A percentile compares a stretch with the other conserved stretches of the same genome.
Evolutionary conservation across 2,888 invertebrate genomes (phyloP).

Genomic region (Eulithis testata): DNA sequence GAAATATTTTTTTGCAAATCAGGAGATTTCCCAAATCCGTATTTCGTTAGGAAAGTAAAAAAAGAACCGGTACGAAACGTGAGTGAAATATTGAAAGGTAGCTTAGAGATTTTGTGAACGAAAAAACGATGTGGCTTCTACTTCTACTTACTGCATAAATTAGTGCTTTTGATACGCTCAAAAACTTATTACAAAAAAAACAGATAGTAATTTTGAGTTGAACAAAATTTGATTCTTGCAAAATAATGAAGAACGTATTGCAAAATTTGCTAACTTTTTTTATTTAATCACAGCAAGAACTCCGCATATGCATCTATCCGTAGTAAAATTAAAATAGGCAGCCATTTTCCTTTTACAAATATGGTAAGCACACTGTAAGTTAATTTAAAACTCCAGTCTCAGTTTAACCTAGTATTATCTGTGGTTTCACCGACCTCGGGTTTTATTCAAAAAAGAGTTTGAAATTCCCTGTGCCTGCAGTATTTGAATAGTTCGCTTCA

Average conservation of each 20-base stretch:
- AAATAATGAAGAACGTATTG: too few species aligned
- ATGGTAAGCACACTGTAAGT: constrained; percentile 30
- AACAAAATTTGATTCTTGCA: too few species aligned
- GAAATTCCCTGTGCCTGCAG: constrained; percentile 53
- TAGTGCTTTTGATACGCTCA: too few species aligned
- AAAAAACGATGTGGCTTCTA: not conserved
- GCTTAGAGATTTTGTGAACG: not conserved
- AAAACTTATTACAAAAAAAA: too few species aligned
- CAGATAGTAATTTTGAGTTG: too few species aligned
- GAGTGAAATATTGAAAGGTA: not conserved
- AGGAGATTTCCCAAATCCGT: constrained; percentile 19
- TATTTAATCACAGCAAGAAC: not conserved
- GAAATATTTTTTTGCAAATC: constrained; percentile 14
- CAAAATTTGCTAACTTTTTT: too few species aligned
- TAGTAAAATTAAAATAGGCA: constrained; percentile 16
- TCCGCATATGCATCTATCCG: not conserved
- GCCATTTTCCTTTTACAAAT: constrained; percentile 29
- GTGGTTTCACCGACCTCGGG: constrained; percentile 27
- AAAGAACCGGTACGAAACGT: not conserved
- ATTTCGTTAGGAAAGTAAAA: not conserved
- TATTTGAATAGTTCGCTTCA: constrained; percentile 64
- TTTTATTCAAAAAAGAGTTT: constrained; percentile 57
- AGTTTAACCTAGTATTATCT: constrained; percentile 22
- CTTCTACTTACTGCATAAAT: too few species aligned
- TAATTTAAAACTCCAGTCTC: constrained; percentile 38